phyloP scores from a whole-genome alignment of 1,140 invertebrate genomes.

The Acromyrmex charruanus region DNA sequence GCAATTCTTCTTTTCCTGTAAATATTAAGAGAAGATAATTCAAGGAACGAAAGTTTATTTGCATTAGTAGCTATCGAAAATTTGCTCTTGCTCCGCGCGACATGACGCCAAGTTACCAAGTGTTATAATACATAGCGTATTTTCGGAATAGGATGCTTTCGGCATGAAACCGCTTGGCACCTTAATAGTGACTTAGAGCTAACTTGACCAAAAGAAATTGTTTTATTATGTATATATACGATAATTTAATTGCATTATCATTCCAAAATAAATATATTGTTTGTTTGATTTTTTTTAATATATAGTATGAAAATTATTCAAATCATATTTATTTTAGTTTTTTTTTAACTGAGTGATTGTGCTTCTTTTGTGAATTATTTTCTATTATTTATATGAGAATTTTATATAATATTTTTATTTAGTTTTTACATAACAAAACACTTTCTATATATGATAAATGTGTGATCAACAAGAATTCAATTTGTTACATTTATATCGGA shows the following conservation, averaged over 20 bases:
- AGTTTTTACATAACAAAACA: background rate
- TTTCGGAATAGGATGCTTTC: slow-evolving; percentile 80
- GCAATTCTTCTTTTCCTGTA: slow-evolving; percentile 42
- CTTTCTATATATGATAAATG: background rate
- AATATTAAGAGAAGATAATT: slow-evolving; percentile 45
- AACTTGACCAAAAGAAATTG: background rate
- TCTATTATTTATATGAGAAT: background rate
- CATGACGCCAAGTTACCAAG: slow-evolving; percentile 81
- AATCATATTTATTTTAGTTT: background rate
- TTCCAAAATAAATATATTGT: background rate
- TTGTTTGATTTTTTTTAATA: background rate
- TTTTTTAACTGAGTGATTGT: slow-evolving; percentile 1
- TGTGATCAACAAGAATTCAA: slow-evolving; percentile 17
- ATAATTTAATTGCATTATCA: background rate
- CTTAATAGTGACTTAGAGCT: slow-evolving; percentile 67
- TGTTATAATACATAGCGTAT: slow-evolving; percentile 80
- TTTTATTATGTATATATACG: background rate
- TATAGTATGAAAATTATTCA: background rate
- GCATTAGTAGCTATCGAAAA: slow-evolving; percentile 73
- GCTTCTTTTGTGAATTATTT: slow-evolving; percentile 24
- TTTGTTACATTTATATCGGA: background rate
- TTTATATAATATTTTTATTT: background rate
- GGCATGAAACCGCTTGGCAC: slow-evolving; percentile 82
- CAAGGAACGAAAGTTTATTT: slow-evolving; percentile 59
- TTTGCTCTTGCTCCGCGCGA: slow-evolving; percentile 79